Base-by-base conservation (phyloP, 2,113 vertebrate genomes). In the Gulo gulo region DNA sequence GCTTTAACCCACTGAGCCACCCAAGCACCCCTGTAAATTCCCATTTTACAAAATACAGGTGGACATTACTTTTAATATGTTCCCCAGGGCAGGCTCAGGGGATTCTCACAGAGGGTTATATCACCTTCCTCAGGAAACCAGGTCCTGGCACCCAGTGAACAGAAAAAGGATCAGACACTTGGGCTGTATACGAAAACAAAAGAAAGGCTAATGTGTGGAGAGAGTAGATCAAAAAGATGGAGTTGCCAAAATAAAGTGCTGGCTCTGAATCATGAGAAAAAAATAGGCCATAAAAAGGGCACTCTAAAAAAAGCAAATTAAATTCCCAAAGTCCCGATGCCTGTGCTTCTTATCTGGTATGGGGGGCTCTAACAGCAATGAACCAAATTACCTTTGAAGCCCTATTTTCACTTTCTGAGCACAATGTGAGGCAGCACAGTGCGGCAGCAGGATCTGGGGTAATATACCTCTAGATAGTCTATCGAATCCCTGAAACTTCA, bases 11-110 rank as follows among this genome's bases (percentile, higher is more conserved):
- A 52, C 15, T 15, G 50, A 52, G 50, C 50, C 50, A 15, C 14
- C 50, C 15, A 16, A 15, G 50, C 4, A 15, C 50, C 50, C 15
- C 45, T 87, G 18, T 42, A 65, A 91, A 87, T 80, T 79, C n/a
- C 52, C 36, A 55, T n/a, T 91, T 86, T 92, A 80, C 18, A 97
- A 86, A 94, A 93, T n/a, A 92, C 23, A 96, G 9, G 26, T 79
- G 12, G 76, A 87, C 21, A 88, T 87, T 82, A 93, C 20, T 97
- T 90, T 91, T 80, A 73, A 45, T 74, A 52, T 71, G n/a, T 29
- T 93, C 11, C 18, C 61, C 55, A 95, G 57, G 36, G 39, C 36
- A 55, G 76, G 45, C 45, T 82, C 16, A 50, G 34, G 55, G 42
- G 55, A 92, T 42, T 90, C 67, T 91, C 57, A 91, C 9, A 55